Evolutionary conservation across 23 tunicate genomes (phyloP).

Genomic region (Pegea sp.): DNA sequence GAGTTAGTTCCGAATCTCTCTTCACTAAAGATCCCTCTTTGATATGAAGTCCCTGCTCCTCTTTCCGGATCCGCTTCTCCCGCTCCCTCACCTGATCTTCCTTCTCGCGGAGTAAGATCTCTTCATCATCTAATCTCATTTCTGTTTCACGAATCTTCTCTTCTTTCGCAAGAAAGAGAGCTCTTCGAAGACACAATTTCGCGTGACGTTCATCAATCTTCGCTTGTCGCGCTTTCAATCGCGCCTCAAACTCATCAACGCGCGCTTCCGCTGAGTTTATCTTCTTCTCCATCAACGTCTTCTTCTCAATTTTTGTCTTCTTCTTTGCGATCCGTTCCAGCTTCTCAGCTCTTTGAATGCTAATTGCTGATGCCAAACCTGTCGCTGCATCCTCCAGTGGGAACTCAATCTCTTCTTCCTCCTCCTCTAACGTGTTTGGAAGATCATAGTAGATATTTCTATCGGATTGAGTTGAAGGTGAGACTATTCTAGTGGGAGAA

Average conservation of each 20-base stretch:
- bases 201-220: constrained; percentile 75
- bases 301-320: constrained; percentile 33
- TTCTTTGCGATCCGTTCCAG: constrained; percentile 39
- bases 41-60: constrained; percentile 53
- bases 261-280: constrained; percentile 49
- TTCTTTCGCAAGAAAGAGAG: constrained; percentile 34
- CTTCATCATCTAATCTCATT: constrained; percentile 53
- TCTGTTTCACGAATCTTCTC: constrained; percentile 34
- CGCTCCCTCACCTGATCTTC: constrained; percentile 53
- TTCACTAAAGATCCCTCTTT: constrained; percentile 11
- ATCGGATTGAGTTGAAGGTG: background rate
- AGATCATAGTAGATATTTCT: no score
- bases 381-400: constrained; percentile 52
- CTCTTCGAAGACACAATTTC: constrained; percentile 54
- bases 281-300: constrained; percentile 25
- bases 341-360: constrained; percentile 12
- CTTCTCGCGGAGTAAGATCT: constrained; percentile 39
- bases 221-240: constrained; percentile 54
- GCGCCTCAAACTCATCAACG: constrained; percentile 52
- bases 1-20: background rate
- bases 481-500: background rate
- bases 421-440: background rate
- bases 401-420: constrained; percentile 13
- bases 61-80: constrained; percentile 52
- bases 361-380: constrained; percentile 13